phyloP scores from a whole-genome alignment of 2,113 vertebrate genomes.

The Dolichotis patagonum region DNA sequence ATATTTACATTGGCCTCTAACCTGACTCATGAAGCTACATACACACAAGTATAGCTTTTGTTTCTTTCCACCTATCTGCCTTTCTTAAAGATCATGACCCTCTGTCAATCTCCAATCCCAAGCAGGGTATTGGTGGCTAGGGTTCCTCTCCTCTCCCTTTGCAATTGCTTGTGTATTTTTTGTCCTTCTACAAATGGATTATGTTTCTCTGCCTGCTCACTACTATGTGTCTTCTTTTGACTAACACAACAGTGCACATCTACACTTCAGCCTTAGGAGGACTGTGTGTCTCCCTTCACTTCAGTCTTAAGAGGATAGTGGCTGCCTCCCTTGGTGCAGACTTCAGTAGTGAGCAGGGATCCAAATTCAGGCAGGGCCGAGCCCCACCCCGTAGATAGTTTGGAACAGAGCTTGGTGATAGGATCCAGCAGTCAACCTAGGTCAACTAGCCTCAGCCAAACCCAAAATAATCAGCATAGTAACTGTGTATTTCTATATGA shows the following conservation, averaged over 20 bases:
- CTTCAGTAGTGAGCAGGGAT: background rate
- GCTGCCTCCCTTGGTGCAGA: background rate
- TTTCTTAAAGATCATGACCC: background rate
- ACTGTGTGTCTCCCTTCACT: background rate
- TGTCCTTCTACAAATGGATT: background rate
- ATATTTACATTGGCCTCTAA: background rate
- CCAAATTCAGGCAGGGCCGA: background rate
- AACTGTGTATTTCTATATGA: background rate
- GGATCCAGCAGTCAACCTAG: background rate
- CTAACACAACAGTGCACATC: background rate
- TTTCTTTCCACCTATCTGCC: background rate
- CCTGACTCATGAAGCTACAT: background rate
- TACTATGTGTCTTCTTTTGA: background rate
- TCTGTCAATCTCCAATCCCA: background rate
- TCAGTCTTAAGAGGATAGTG: too few relatives aligned
- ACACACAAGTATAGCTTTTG: background rate
- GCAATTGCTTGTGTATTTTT: background rate
- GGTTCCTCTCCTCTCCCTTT: background rate
- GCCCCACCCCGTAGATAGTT: background rate
- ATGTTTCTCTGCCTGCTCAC: background rate
- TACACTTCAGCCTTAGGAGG: background rate
- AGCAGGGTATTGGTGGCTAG: background rate
- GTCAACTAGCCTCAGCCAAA: background rate
- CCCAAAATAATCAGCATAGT: background rate
- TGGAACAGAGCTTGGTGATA: background rate